Evolutionary conservation across 2,888 invertebrate genomes (phyloP), one percentile per base, ranked within the genome.

Genomic region (Acrocyrtus sp.): DNA sequence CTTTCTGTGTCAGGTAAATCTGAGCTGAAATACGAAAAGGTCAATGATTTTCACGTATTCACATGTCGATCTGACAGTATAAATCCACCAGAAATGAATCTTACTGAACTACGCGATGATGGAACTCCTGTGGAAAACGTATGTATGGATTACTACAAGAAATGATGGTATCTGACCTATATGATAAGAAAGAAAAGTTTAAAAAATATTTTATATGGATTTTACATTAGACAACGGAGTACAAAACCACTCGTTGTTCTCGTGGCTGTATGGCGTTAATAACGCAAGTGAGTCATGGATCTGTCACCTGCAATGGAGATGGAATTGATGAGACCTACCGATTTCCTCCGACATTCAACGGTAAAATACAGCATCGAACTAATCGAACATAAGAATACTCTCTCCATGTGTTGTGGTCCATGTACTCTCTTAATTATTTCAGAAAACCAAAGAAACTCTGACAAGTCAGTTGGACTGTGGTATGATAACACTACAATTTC

Each of bases 21-120:
- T 15, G 77, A 72, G n/a, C 22, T 77, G 24, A 75, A 77, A 26
- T 68, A 75, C 50, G 75, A 77, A 50, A 58, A 73, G 57, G 73
- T 77, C 8, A 75, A 75, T 19, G 75, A 75, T 24, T 65, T 77
- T 45, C 66, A 70, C 22, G 69, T 75, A 17, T 77, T 77, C 47
- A 75, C 75, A 21, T 77, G 77, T 39, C 51, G 43, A 50, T 75
- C 77, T 24, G 65, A 43, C 15, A 70, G 34, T 29, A n/a, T n/a
- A 15, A 60, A 21, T 5, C 62, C 48, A 21, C 77, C 77, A 12
- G 41, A 39, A 21, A 51, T 77, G 12, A 68, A 54, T 17, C 66
- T 77, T 26, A 75, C 73, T 34, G 74, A 72, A 47, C 26, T 75
- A 10, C 21, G 47, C 1, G 39, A 15, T 12, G 61, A 75, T 56